Conservation (phyloP, 2,797 vertebrate species). For the Chaunax sp. region DNA sequence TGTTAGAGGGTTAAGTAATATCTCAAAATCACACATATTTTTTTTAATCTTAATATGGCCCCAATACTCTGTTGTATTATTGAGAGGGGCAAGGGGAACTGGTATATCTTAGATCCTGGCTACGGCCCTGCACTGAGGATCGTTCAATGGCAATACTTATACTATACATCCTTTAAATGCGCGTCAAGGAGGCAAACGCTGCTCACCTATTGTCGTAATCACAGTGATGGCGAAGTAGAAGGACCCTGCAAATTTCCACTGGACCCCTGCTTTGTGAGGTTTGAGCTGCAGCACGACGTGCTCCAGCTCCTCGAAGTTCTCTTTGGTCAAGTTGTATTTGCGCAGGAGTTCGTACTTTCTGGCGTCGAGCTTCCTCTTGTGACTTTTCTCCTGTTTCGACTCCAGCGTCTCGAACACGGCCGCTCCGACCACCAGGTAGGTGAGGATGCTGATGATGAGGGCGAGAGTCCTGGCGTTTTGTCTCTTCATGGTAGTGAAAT, state of each 20-base stretch:
- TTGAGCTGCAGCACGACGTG: conserved; percentile 93
- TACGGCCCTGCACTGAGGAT: neutral
- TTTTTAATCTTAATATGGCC: too few species aligned
- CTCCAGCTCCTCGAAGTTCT: conserved; percentile 95
- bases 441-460: conserved; percentile 98
- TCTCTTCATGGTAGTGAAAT: conserved; percentile 89
- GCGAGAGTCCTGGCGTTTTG: conserved; percentile 97
- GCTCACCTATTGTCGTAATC: conserved; percentile 97
- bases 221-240: conserved; percentile 99
- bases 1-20: too few species aligned
- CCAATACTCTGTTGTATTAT: too few species aligned
- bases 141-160: neutral
- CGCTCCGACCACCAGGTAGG: conserved; percentile 98
- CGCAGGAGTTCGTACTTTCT: conserved; percentile 91
- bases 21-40: too few species aligned
- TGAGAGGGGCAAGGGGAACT: fast-evolving
- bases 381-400: conserved; percentile 94
- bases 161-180: neutral
- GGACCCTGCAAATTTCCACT: conserved; percentile 97
- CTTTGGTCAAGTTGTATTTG: conserved; percentile 94
- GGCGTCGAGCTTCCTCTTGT: conserved; percentile 92
- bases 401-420: conserved; percentile 98
- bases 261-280: conserved; percentile 95
- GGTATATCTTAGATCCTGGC: neutral
- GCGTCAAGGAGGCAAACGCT: neutral